Conservation (phyloP, 2,113 vertebrate genomes). For the Rhynchopsitta pachyrhyncha region DNA sequence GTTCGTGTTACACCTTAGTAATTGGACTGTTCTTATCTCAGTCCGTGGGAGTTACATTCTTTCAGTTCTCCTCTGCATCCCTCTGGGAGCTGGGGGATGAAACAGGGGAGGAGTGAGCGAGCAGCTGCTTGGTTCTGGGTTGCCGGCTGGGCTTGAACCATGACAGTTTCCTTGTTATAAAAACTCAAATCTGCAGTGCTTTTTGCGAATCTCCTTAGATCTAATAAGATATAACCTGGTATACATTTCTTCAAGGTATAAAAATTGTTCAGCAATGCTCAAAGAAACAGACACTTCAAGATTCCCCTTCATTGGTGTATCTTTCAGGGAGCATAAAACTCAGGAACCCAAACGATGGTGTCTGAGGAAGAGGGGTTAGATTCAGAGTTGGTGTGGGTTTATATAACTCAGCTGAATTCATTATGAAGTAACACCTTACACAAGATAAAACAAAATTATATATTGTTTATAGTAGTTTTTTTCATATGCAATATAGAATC, state of each 20-base stretch:
- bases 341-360: not conserved
- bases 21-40: no score
- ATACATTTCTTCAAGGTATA: not conserved
- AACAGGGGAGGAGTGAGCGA: no score
- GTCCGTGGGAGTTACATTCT: no score
- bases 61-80: no score
- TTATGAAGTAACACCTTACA: not conserved
- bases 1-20: no score
- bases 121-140: no score
- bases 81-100: no score
- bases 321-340: not conserved
- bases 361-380: not conserved
- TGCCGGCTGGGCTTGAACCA: no score
- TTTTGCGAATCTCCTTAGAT: not conserved
- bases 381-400: not conserved
- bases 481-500: not conserved
- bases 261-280: not conserved
- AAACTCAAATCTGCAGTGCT: not conserved
- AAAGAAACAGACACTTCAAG: not conserved
- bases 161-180: not conserved
- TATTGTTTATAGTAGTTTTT: not conserved
- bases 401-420: not conserved
- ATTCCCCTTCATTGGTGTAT: not conserved
- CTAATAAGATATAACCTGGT: not conserved
- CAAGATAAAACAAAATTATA: not conserved